Percentiles rank a stretch among this genome's conserved stretches.
Conservation (phyloP, 2,113 vertebrate genomes). For the Daubentonia madagascariensis region DNA sequence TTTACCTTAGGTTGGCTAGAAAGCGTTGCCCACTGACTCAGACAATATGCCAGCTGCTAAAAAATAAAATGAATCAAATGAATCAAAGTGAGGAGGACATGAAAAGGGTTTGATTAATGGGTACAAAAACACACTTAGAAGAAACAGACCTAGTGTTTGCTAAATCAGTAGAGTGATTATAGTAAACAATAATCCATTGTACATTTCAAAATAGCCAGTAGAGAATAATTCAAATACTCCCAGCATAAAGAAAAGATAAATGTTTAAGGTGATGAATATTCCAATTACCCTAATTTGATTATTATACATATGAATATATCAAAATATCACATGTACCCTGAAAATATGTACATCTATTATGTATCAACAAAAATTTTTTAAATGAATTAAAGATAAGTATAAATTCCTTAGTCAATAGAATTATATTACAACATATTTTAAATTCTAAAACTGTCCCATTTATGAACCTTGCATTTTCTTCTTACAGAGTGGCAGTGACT, state of each 20-base stretch:
- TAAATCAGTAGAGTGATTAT: not conserved
- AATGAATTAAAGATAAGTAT: not conserved
- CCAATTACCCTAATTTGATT: not conserved
- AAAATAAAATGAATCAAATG: constrained; percentile 10
- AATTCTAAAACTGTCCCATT: constrained; percentile 23
- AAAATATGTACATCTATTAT: not conserved
- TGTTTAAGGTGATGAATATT: not conserved
- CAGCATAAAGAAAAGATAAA: not conserved
- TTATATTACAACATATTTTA: not conserved
- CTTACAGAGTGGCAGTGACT: not conserved
- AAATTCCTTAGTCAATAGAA: constrained; percentile 25
- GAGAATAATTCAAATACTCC: not conserved
- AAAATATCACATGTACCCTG: not conserved
- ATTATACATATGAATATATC: not conserved
- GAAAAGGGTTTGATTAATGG: not conserved
- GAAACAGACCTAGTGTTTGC: not conserved
- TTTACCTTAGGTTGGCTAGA: constrained; percentile 82
- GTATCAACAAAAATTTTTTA: not conserved
- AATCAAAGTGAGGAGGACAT: not conserved
- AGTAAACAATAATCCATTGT: not conserved
- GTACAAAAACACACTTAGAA: not conserved
- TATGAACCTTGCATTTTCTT: constrained; percentile 6
- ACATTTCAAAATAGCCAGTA: not conserved
- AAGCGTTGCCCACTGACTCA: constrained; percentile 81
- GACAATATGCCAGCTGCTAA: constrained; percentile 81